Conservation (phyloP, 2,888 invertebrate species). For the Catocala nupta region DNA sequence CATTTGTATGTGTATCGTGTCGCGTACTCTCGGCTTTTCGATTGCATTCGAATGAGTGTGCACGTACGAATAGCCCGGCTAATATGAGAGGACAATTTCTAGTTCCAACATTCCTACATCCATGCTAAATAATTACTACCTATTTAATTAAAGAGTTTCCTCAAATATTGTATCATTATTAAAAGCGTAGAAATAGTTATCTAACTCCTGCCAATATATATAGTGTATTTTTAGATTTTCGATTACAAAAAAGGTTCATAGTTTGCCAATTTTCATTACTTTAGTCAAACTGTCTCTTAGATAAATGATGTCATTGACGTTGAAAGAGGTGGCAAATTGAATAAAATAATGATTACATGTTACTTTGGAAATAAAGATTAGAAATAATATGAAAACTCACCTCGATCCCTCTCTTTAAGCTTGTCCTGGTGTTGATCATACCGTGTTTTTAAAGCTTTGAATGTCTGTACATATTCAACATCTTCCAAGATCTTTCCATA, state of each 20-base stretch:
- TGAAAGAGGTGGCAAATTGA: no score
- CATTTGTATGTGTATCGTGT: no score
- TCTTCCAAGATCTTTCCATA: slow-evolving; percentile 97
- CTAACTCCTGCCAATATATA: background rate
- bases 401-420: slow-evolving; percentile 94
- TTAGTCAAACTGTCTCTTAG: background rate
- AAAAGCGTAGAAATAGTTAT: slow-evolving; percentile 12
- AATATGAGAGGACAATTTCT: no score
- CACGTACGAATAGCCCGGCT: no score
- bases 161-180: no score
- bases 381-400: slow-evolving; percentile 60
- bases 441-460: slow-evolving; percentile 95
- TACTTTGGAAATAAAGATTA: background rate
- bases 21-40: no score
- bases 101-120: no score
- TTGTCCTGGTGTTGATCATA: slow-evolving; percentile 98
- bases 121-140: no score
- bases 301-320: background rate
- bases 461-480: slow-evolving; percentile 99
- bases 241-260: background rate
- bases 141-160: no score
- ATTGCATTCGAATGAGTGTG: no score
- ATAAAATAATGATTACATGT: background rate
- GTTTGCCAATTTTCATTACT: background rate
- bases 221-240: slow-evolving; percentile 1